Conservation (phyloP, 2,888 invertebrate species). For the Xanthorhoe designata region DNA sequence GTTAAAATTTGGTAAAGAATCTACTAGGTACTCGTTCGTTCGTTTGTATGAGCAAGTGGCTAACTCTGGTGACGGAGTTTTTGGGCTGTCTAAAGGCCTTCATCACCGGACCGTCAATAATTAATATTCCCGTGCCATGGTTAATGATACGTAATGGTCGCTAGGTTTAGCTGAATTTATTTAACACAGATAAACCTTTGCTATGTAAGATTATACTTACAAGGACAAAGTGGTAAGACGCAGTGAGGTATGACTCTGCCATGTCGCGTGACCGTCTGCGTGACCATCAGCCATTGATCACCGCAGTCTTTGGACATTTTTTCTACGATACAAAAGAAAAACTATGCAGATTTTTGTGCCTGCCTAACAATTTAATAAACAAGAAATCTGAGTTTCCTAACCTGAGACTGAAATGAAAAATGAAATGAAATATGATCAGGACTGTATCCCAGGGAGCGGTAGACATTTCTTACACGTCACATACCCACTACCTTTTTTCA, state of each 20-base stretch:
- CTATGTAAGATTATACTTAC: constrained; percentile 7
- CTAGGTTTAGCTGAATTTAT: constrained; percentile 1
- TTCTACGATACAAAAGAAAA: constrained; percentile 43
- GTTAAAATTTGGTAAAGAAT: no score
- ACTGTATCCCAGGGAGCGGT: no score
- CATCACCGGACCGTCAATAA: no score
- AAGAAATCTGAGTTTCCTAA: background rate
- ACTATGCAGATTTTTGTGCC: constrained; percentile 3
- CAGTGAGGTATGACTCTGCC: constrained; percentile 33
- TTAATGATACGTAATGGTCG: background rate
- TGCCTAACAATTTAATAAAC: constrained; percentile 16
- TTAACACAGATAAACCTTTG: constrained; percentile 6
- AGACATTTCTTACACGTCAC: no score
- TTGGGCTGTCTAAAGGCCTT: no score
- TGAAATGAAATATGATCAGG: no score
- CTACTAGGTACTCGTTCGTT: no score
- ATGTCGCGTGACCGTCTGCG: constrained; percentile 58
- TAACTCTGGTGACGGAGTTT: no score
- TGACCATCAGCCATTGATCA: constrained; percentile 77
- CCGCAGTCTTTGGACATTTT: constrained; percentile 64
- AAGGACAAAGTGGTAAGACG: constrained; percentile 33
- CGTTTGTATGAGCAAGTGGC: no score
- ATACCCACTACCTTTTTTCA: no score
- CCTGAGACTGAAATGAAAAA: no score
- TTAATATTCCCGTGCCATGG: no score